A percentile compares a stretch with the other conserved stretches of the same genome.
Conservation (phyloP, 2,888 invertebrate species). For the Phyto melanocephala region DNA sequence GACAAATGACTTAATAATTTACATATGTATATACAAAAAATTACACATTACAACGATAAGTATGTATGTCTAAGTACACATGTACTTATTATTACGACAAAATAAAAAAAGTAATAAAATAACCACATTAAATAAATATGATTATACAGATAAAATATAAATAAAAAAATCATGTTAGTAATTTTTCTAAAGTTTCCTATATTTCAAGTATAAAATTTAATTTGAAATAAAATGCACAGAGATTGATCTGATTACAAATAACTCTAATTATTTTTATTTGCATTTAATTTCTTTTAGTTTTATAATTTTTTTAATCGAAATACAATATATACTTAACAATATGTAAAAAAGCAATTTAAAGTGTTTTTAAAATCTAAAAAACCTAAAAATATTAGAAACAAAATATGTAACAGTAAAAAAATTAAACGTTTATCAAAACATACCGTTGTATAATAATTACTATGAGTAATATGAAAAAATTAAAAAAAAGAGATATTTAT, state of each 20-base stretch:
- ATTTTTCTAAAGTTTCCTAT: background rate
- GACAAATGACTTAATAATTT: constrained; percentile 6
- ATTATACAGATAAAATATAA: constrained; percentile 12
- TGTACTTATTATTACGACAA: background rate
- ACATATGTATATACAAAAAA: background rate
- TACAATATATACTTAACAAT: background rate
- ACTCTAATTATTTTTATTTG: constrained; percentile 22
- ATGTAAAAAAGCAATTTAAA: background rate
- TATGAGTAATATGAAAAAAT: background rate
- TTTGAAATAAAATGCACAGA: background rate
- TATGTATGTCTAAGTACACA: too few relatives aligned
- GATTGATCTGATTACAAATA: background rate
- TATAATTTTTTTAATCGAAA: too few relatives aligned
- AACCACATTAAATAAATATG: constrained; percentile 13
- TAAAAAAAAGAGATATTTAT: background rate
- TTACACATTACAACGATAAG: background rate
- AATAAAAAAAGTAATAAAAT: background rate
- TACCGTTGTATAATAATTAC: constrained; percentile 13
- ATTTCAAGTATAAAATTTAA: background rate
- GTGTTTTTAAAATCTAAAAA: background rate
- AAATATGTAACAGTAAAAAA: background rate
- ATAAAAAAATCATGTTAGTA: background rate
- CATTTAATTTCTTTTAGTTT: background rate
- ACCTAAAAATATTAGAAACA: too few relatives aligned
- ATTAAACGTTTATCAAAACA: background rate